Percentiles rank a stretch among this genome's conserved stretches.
Evolutionary conservation across 2,797 vertebrate species (phyloP).

Genomic region (Psittacula derbiana): DNA sequence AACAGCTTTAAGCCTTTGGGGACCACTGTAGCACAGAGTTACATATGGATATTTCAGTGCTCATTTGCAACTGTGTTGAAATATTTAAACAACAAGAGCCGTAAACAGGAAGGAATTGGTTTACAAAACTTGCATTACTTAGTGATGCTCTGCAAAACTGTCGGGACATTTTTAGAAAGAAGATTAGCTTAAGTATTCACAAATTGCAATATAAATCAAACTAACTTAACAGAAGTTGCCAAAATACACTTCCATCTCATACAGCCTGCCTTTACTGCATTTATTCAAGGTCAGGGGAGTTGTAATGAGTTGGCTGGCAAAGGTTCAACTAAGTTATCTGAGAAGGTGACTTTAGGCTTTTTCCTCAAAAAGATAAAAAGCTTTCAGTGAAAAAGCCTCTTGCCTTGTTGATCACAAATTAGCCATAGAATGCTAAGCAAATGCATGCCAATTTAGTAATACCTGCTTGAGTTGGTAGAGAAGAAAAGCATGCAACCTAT

Average conservation of each 20-base stretch:
- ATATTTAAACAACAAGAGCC: constrained; percentile 6
- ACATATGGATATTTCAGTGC: background rate
- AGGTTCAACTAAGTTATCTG: background rate
- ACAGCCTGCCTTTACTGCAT: background rate
- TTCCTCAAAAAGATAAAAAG: background rate
- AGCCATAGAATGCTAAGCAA: background rate
- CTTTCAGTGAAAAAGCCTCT: background rate
- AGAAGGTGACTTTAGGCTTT: background rate
- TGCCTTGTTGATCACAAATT: background rate
- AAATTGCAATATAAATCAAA: constrained; percentile 30
- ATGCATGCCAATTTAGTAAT: background rate
- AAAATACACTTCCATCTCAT: background rate
- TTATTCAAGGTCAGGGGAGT: constrained; percentile 7
- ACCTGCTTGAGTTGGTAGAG: background rate
- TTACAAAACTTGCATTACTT: background rate
- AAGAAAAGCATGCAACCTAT: background rate
- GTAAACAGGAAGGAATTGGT: constrained; percentile 2
- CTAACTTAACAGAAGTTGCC: background rate
- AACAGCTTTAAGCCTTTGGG: background rate
- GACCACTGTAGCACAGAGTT: background rate
- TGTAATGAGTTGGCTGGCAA: background rate
- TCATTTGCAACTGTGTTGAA: background rate
- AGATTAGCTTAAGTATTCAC: background rate
- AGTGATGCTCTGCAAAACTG: background rate
- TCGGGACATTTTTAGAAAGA: background rate